Base-by-base conservation (phyloP, 2,113 vertebrate species). In the Ursus arctos region DNA sequence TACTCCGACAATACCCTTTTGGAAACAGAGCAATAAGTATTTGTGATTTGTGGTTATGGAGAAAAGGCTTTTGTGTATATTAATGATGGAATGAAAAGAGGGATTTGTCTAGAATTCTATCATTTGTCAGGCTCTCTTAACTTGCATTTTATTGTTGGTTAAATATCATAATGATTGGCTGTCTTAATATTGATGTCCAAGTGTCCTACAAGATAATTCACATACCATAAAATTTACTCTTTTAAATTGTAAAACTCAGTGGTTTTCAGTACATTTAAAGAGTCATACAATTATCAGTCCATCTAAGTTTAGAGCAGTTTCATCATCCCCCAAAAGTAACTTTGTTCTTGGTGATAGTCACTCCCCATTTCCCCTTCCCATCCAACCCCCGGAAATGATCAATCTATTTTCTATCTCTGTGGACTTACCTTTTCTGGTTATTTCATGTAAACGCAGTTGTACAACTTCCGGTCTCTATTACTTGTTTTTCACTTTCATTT, bases 231-330 rank as follows among this genome's bases (percentile, higher is more conserved):
- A 92, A 72, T 72, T 87, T 4, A 89, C 21, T 26, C 69, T 51
- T 85, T 77, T 51, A 69, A 84, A 88, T 55, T 61, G 15, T 79
- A 94, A 76, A 72, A 57, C 61, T 92, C 8, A 67, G 0, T n/a
- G 10, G 6, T 36, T 74, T 61, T 86, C 77, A 49, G 40, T 79
- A 80, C 59, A 91, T 49, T 87, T 7, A 43, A 26, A 71, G n/a
- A 28, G 33, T 71, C 77, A n/a, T 40, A 33, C 40, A 96, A 53
- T 33, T 12, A 15, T 77, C 21, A 65, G 10, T 43, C 28, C 8
- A 59, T 69, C 76, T 93, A 89, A 33, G 14, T 89, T 89, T 61
- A 81, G 59, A 93, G 84, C 36, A 69, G 49, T 91, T 96, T 81
- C 47, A 81, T 36, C 21, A 94, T 18, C 24, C 18, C 18, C 18